phyloP scores from a whole-genome alignment of 30 jellyfish, hydroid and myxozoan genomes.

The Nemopilema nomurai region DNA sequence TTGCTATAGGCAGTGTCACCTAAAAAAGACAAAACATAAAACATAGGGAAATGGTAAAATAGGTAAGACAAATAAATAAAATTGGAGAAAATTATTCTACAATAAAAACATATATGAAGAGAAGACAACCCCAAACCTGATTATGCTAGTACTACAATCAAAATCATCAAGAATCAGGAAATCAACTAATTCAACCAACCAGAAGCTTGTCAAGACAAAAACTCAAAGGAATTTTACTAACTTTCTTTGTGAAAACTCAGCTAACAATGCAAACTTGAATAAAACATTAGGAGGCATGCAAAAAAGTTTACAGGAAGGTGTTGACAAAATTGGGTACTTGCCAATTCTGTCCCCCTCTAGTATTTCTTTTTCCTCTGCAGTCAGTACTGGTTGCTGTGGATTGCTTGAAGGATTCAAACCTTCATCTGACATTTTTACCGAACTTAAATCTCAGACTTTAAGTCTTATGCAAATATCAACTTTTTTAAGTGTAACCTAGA shows the following conservation, averaged over 20 bases:
- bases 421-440: conserved; percentile 26
- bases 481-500: not conserved
- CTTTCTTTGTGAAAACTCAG: too few species aligned
- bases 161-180: too few species aligned
- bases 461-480: not conserved
- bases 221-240: too few species aligned
- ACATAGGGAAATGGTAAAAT: not conserved
- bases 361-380: conserved; percentile 80
- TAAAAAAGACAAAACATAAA: not conserved
- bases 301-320: not conserved
- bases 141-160: too few species aligned
- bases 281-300: not conserved
- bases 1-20: conserved; percentile 77
- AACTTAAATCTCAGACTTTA: not conserved
- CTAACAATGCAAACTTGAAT: not conserved
- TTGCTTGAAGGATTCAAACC: conserved; percentile 35
- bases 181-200: too few species aligned
- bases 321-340: not conserved
- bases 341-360: conserved; percentile 59
- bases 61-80: not conserved
- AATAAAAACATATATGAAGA: too few species aligned
- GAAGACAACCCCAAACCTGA: too few species aligned
- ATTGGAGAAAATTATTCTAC: too few species aligned
- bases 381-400: conserved; percentile 77
- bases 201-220: too few species aligned